phyloP scores from a whole-genome alignment of 1,140 invertebrate genomes.

The Xylocopa sonorina region DNA sequence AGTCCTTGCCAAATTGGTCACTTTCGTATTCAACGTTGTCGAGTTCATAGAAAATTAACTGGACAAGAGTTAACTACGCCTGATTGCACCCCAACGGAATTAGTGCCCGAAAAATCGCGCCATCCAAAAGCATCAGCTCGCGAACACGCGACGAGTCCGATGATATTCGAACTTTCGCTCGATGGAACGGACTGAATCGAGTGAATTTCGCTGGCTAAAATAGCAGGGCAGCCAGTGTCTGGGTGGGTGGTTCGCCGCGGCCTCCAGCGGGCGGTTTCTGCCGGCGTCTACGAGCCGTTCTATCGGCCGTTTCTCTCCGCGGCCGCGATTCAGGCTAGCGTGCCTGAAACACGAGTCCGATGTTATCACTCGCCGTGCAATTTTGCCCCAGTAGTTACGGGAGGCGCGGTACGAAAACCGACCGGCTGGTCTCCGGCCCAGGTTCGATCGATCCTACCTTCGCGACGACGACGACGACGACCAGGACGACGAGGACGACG shows the following conservation, averaged over 20 bases:
- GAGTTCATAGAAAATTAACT: too few relatives aligned
- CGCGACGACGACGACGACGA: slow-evolving; percentile 51
- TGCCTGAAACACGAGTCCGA: slow-evolving; percentile 67
- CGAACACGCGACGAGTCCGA: too few relatives aligned
- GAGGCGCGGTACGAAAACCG: slow-evolving; percentile 56
- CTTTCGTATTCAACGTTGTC: too few relatives aligned
- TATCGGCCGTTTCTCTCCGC: slow-evolving; percentile 56
- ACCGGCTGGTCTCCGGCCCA: slow-evolving; percentile 15
- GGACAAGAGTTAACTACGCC: too few relatives aligned
- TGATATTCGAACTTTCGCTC: slow-evolving; percentile 12
- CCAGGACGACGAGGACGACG: too few relatives aligned
- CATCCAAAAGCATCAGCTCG: too few relatives aligned
- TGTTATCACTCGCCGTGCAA: slow-evolving; percentile 65
- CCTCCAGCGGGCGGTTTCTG: not conserved
- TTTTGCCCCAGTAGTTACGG: slow-evolving; percentile 60
- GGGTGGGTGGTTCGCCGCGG: not conserved
- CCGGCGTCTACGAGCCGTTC: slow-evolving; percentile 26
- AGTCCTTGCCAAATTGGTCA: too few relatives aligned
- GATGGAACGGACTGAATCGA: slow-evolving; percentile 38
- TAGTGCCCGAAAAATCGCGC: too few relatives aligned
- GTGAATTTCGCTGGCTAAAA: slow-evolving; percentile 34
- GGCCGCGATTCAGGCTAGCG: slow-evolving; percentile 62
- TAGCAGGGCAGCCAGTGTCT: not conserved
- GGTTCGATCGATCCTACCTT: slow-evolving; percentile 55
- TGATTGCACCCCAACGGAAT: too few relatives aligned